phyloP scores from a whole-genome alignment of 2,888 invertebrate species.

The Choreutis nemorana region DNA sequence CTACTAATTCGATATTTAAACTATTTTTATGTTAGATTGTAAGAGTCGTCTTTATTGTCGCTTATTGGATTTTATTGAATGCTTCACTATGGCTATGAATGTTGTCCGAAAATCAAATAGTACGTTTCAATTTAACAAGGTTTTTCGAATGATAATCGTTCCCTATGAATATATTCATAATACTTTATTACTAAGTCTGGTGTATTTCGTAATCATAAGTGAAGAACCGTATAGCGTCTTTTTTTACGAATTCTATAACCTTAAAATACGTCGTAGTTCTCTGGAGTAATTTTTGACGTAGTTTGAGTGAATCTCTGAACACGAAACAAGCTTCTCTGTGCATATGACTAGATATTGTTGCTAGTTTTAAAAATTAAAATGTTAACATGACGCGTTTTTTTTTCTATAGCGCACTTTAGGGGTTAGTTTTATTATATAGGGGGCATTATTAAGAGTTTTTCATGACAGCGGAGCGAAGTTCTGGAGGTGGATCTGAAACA shows the following conservation, averaged over 20 bases:
- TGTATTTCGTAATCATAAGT: constrained; percentile 55
- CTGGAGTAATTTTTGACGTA: constrained; percentile 49
- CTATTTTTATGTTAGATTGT: constrained; percentile 7
- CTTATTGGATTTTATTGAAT: constrained; percentile 8
- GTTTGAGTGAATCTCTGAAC: constrained; percentile 52
- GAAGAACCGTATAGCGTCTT: constrained; percentile 58
- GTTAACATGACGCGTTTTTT: too few species aligned
- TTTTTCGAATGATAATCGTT: constrained; percentile 49
- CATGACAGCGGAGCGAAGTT: too few species aligned
- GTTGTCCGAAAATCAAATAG: constrained; percentile 19
- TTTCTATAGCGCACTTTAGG: too few species aligned
- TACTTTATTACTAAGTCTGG: constrained; percentile 29
- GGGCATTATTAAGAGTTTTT: too few species aligned
- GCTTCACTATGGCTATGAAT: background rate
- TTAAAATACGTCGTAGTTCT: constrained; percentile 52
- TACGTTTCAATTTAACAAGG: constrained; percentile 44
- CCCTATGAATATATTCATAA: constrained; percentile 58
- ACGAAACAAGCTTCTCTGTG: constrained; percentile 47
- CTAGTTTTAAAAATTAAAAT: too few species aligned
- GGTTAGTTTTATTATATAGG: too few species aligned
- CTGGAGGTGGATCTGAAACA: too few species aligned
- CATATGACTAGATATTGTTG: constrained; percentile 47
- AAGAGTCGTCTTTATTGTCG: constrained; percentile 21
- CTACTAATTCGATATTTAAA: constrained; percentile 5
- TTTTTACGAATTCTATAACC: constrained; percentile 55